phyloP scores from a whole-genome alignment of 2,888 invertebrate genomes.

The Rhodophaea formosa region DNA sequence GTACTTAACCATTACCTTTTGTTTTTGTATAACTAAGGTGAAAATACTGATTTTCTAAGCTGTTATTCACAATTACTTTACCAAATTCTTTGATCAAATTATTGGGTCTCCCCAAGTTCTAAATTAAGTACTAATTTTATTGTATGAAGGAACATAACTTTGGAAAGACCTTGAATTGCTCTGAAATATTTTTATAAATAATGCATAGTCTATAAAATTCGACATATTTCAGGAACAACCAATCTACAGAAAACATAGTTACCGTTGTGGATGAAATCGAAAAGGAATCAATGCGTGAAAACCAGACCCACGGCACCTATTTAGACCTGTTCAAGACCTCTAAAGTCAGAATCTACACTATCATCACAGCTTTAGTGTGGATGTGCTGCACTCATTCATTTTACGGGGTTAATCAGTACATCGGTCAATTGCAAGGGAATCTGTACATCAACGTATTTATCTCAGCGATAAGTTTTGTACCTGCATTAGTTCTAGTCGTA shows the following conservation, averaged over 20 bases:
- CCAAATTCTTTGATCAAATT: too few species aligned
- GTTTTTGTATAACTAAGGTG: too few species aligned
- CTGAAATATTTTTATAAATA: too few species aligned
- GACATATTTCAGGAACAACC: conserved; percentile 38
- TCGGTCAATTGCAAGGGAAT: conserved; percentile 87
- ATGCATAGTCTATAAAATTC: too few species aligned
- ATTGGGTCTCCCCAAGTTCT: too few species aligned
- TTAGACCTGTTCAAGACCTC: conserved; percentile 85
- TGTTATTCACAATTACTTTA: too few species aligned
- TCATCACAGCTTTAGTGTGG: conserved; percentile 87
- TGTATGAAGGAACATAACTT: too few species aligned
- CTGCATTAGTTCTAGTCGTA: conserved; percentile 54
- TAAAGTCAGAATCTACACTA: conserved; percentile 84
- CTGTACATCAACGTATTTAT: conserved; percentile 90
- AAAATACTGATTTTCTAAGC: too few species aligned
- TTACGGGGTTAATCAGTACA: conserved; percentile 91
- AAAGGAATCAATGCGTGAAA: conserved; percentile 36
- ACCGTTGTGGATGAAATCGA: conserved; percentile 23
- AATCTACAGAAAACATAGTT: conserved; percentile 49
- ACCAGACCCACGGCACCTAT: conserved; percentile 33
- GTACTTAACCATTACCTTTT: too few species aligned
- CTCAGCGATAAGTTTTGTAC: conserved; percentile 73
- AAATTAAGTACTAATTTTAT: too few species aligned
- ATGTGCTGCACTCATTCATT: conserved; percentile 89
- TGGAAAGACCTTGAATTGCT: too few species aligned